Evolutionary conservation across 2,888 invertebrate species (phyloP).

Genomic region (Drosophila diplacantha): DNA sequence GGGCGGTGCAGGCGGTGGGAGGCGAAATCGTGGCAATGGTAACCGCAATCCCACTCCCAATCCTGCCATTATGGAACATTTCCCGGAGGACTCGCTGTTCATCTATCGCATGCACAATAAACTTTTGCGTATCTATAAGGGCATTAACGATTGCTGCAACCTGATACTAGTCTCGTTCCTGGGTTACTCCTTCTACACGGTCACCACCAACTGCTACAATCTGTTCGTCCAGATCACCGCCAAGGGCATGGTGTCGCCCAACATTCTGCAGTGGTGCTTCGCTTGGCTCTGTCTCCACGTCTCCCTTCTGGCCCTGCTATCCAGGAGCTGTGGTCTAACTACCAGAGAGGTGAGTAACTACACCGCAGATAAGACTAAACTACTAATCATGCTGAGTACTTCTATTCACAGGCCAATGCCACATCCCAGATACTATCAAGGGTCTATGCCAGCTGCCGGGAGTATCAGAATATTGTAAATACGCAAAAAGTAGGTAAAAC

Average conservation of each 20-base stretch:
- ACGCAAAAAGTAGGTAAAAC: background rate
- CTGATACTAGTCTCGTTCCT: conserved; percentile 73
- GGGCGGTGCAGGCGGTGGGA: conserved; percentile 10
- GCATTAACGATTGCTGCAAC: conserved; percentile 73
- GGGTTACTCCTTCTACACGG: conserved; percentile 75
- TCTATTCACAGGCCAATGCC: conserved; percentile 71
- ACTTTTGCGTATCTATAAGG: conserved; percentile 69
- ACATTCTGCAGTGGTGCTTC: conserved; percentile 67
- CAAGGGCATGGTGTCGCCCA: conserved; percentile 57
- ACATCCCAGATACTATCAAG: conserved; percentile 75
- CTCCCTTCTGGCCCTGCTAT: conserved; percentile 64
- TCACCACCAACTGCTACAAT: conserved; percentile 75
- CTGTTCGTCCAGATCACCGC: conserved; percentile 75
- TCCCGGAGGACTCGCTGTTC: conserved; percentile 72
- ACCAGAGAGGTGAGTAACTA: conserved; percentile 68
- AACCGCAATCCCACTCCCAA: background rate
- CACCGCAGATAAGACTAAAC: background rate
- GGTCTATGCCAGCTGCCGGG: conserved; percentile 74
- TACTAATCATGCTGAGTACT: conserved; percentile 4
- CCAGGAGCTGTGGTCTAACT: conserved; percentile 68
- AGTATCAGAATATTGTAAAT: conserved; percentile 75
- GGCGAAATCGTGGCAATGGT: conserved; percentile 26
- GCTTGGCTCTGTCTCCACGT: conserved; percentile 66
- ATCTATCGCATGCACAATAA: conserved; percentile 74
- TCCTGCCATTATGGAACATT: conserved; percentile 52